Percentiles rank a stretch among this genome's conserved stretches.
Conservation (phyloP, 2,113 vertebrate genomes). For the Rhinolophus sinicus region DNA sequence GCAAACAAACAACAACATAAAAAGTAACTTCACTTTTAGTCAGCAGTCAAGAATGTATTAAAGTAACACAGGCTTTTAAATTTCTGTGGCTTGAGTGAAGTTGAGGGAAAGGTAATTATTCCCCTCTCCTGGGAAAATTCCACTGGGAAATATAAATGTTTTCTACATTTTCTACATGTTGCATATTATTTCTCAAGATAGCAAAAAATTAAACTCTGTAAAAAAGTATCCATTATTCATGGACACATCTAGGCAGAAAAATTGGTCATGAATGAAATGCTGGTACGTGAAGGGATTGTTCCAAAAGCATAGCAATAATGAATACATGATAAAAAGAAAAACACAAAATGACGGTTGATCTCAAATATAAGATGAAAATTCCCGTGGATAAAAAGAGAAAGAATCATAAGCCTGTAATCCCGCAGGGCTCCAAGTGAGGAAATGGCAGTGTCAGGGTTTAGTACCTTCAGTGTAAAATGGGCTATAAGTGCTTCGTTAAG, state of each 20-base stretch:
- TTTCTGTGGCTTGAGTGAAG: neutral
- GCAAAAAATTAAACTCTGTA: neutral
- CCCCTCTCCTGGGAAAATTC: neutral
- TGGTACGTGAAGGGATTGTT: neutral
- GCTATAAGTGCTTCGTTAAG: too few relatives aligned
- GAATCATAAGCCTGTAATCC: neutral
- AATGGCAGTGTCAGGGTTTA: neutral
- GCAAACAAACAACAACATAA: neutral
- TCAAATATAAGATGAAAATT: neutral
- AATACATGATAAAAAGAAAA: neutral
- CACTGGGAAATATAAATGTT: neutral
- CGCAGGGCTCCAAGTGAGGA: neutral
- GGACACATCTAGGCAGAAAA: neutral
- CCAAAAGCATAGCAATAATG: neutral
- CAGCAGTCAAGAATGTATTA: neutral
- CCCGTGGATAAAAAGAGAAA: neutral
- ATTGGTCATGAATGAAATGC: neutral
- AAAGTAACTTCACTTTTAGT: neutral
- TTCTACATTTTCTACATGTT: neutral
- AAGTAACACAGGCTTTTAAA: neutral
- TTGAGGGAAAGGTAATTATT: neutral
- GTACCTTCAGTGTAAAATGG: neutral
- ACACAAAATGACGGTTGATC: neutral
- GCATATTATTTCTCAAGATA: neutral
- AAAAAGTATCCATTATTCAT: neutral